phyloP scores from a whole-genome alignment of 2,888 invertebrate genomes.

The Chloroclystis v-ata region DNA sequence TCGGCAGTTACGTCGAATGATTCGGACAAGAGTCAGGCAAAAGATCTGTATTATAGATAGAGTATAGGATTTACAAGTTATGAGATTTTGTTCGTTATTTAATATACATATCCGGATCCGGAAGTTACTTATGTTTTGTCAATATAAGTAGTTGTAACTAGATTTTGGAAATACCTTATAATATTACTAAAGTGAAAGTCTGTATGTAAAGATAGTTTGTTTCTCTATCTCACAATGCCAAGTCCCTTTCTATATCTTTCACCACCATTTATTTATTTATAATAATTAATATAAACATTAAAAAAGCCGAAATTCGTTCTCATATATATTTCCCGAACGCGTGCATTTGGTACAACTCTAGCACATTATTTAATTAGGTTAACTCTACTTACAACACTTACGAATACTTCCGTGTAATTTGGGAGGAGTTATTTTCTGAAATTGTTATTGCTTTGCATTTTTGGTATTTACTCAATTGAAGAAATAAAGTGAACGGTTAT shows the following conservation, averaged over 20 bases:
- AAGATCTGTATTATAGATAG: background rate
- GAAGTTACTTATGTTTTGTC: too few relatives aligned
- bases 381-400: constrained; percentile 10
- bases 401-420: constrained; percentile 13
- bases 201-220: too few relatives aligned
- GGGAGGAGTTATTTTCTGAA: constrained; percentile 4
- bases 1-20: background rate
- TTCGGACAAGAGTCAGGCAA: background rate
- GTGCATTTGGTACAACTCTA: background rate
- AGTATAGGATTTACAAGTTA: too few relatives aligned
- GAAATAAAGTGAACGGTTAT: background rate
- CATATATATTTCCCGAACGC: constrained; percentile 3
- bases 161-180: too few relatives aligned
- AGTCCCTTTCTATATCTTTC: too few relatives aligned
- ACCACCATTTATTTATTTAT: too few relatives aligned
- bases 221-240: too few relatives aligned
- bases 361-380: constrained; percentile 19
- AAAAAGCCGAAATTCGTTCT: constrained; percentile 6
- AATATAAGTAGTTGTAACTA: too few relatives aligned
- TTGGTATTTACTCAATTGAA: background rate
- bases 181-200: too few relatives aligned
- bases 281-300: too few relatives aligned
- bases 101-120: too few relatives aligned
- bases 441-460: constrained; percentile 1
- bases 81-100: too few relatives aligned